A percentile compares a stretch with the other conserved stretches of the same genome.
Evolutionary conservation across 2,113 vertebrate species (phyloP).

Genomic region (Hippocampus comes): DNA sequence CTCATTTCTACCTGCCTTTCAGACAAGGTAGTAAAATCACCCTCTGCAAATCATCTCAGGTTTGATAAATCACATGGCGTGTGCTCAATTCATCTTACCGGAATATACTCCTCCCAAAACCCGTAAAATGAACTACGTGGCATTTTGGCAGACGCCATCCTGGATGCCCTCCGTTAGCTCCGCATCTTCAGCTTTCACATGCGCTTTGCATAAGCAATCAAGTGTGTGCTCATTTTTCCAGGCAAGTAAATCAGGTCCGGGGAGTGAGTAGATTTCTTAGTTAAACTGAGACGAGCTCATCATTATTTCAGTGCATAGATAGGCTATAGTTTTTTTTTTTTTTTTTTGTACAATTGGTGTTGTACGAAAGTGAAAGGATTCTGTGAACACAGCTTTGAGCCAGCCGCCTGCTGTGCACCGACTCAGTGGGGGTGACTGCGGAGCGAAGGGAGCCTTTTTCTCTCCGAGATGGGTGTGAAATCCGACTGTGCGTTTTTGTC

Average conservation of each 20-base stretch:
- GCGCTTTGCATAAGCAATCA: not conserved
- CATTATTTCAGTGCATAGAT: not conserved
- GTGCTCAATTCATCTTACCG: not conserved
- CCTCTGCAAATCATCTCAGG: not conserved
- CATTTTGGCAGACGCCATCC: not conserved
- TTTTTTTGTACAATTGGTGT: not conserved
- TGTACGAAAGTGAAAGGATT: not conserved
- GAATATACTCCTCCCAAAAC: not conserved
- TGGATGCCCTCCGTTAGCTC: not conserved
- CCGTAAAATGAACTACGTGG: not conserved
- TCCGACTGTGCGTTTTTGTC: not conserved
- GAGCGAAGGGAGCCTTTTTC: slow-evolving; percentile 2
- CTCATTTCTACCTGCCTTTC: not conserved
- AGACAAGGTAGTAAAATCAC: not conserved
- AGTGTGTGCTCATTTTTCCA: not conserved
- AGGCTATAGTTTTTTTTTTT: not conserved
- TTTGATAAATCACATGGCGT: not conserved
- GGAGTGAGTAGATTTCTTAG: not conserved
- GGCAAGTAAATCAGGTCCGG: not conserved
- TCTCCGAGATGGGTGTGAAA: not conserved
- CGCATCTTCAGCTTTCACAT: not conserved
- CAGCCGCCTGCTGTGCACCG: not conserved
- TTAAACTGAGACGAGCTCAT: not conserved
- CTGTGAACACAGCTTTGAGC: not conserved
- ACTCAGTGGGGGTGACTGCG: not conserved